A percentile compares a stretch with the other conserved stretches of the same genome.
phyloP scores from a whole-genome alignment of 1,140 invertebrate species.

The Leptoteleia sp. region DNA sequence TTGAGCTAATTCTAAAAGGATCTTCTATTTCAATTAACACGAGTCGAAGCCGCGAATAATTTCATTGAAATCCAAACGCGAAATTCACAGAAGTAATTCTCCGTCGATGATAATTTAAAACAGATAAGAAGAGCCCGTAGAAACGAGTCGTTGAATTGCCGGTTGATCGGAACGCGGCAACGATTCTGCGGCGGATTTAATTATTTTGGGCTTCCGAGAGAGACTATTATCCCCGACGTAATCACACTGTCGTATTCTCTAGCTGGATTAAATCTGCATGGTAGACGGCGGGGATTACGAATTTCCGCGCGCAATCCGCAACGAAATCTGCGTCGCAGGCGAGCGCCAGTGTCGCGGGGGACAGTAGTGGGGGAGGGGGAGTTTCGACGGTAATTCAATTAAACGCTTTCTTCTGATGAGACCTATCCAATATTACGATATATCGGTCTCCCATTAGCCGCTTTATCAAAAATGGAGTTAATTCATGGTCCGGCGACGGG shows the following conservation, averaged over 20 bases:
- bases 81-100: slow-evolving; percentile 29
- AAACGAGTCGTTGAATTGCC: slow-evolving; percentile 43
- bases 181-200: slow-evolving; percentile 57
- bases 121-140: slow-evolving; percentile 44
- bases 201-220: slow-evolving; percentile 63
- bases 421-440: slow-evolving; percentile 48
- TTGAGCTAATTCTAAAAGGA: too few relatives aligned
- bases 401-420: slow-evolving; percentile 54
- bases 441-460: slow-evolving; percentile 47
- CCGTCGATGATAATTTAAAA: slow-evolving; percentile 45
- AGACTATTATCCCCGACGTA: slow-evolving; percentile 56
- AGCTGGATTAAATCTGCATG: slow-evolving; percentile 66
- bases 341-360: too few relatives aligned
- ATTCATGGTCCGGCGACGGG: too few relatives aligned
- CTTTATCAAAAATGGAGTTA: slow-evolving; percentile 3
- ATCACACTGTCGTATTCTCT: slow-evolving; percentile 65
- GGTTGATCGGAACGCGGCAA: slow-evolving; percentile 49
- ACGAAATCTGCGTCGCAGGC: slow-evolving; percentile 57
- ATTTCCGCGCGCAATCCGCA: slow-evolving; percentile 63
- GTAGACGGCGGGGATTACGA: slow-evolving; percentile 65
- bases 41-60: background rate
- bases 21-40: slow-evolving; percentile 5
- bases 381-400: slow-evolving; percentile 58
- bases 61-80: slow-evolving; percentile 12
- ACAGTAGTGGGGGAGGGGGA: slow-evolving; percentile 6